A percentile compares a stretch with the other conserved stretches of the same genome.
Evolutionary conservation across 2,888 invertebrate species (phyloP).

Genomic region (Morpho achilles): DNA sequence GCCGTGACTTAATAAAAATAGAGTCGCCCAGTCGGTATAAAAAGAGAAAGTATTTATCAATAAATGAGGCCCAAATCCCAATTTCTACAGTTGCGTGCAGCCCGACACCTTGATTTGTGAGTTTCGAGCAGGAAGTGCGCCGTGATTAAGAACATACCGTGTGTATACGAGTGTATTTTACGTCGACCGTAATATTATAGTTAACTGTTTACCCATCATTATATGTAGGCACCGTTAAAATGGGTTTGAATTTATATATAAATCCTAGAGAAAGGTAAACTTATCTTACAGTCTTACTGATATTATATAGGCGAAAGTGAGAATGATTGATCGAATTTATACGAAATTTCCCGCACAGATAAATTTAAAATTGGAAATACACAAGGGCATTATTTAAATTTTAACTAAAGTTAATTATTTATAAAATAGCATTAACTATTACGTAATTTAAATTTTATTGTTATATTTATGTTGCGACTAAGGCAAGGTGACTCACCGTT

Average conservation of each 20-base stretch:
- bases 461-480: too few relatives aligned
- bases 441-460: too few relatives aligned
- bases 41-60: constrained; percentile 18
- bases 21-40: constrained; percentile 8
- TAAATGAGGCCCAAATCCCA: constrained; percentile 20
- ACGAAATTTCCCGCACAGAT: too few relatives aligned
- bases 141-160: constrained; percentile 16
- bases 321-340: too few relatives aligned
- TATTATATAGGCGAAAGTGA: too few relatives aligned
- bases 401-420: too few relatives aligned
- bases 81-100: constrained; percentile 17
- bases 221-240: constrained; percentile 9
- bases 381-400: too few relatives aligned
- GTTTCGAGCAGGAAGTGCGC: constrained; percentile 18
- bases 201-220: constrained; percentile 14
- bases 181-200: constrained; percentile 12
- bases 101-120: constrained; percentile 23
- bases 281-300: not conserved
- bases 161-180: constrained; percentile 14
- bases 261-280: not conserved
- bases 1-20: not conserved
- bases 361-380: too few relatives aligned
- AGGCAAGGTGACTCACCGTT: too few relatives aligned
- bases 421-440: too few relatives aligned
- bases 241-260: not conserved